These are phyloP conservation scores for Halictus ligatus DNA, from an alignment of 2,888 invertebrate genomes.

Conservation along the genomic window DNA sequence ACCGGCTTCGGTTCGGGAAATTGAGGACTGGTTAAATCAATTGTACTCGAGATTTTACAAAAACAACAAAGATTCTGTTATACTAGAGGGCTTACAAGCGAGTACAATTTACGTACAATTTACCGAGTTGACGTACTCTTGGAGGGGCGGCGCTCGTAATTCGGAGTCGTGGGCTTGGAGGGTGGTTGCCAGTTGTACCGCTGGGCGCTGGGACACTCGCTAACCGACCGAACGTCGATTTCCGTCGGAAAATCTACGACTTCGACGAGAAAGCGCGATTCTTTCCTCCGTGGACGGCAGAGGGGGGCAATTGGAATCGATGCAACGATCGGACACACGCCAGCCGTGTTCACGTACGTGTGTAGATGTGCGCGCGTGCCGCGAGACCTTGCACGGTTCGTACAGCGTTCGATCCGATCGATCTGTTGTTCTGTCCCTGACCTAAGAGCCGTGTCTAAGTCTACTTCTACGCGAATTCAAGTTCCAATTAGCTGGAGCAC, in stretches of 20 bases:
- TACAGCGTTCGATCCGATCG: conserved; percentile 58
- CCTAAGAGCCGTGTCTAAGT: conserved; percentile 52
- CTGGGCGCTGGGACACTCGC: no score
- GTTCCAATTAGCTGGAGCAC: background rate
- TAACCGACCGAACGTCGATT: background rate
- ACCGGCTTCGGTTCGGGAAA: no score
- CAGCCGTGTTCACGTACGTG: background rate
- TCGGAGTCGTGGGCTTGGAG: no score
- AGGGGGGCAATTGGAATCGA: conserved; percentile 26
- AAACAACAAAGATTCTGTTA: no score
- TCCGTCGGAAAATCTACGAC: background rate
- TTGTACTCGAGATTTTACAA: no score
- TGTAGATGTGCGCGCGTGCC: background rate
- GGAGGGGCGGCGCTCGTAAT: no score
- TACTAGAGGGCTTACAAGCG: no score
- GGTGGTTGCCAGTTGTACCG: no score
- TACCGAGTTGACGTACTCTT: no score
- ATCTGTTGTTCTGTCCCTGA: conserved; percentile 64
- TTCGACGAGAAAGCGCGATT: background rate
- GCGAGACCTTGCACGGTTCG: conserved; percentile 46
- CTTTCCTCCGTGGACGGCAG: background rate
- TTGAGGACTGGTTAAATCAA: no score
- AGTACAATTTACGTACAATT: no score
- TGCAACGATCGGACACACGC: conserved; percentile 7
- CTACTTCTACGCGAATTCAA: conserved; percentile 37